Percentiles rank a stretch among this genome's conserved stretches.
These are phyloP conservation scores for Cynopterus brachyotis DNA, from an alignment of 2,113 vertebrate species.

Conservation along the genomic window DNA sequence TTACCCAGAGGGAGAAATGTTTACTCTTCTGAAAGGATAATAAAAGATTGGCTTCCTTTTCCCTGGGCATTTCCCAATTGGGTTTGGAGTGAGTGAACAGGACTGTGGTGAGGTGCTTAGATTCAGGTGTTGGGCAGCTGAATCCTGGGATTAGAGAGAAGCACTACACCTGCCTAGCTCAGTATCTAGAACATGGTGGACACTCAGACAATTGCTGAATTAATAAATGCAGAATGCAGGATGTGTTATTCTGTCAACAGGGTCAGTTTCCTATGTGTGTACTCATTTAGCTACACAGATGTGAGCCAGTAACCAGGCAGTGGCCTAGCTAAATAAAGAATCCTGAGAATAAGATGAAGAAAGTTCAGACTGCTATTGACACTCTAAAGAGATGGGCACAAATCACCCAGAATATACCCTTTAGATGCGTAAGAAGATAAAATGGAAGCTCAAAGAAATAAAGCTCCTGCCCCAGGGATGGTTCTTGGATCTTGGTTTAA, in stretches of 20 bases:
- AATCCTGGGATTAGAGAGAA: neutral
- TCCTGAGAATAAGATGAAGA: neutral
- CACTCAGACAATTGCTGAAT: neutral
- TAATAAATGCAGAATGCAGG: neutral
- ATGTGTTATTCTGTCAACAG: fast-evolving
- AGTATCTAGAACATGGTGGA: neutral
- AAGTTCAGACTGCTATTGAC: neutral
- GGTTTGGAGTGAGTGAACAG: neutral
- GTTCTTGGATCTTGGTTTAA: neutral
- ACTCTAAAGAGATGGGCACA: neutral
- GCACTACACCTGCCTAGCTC: neutral
- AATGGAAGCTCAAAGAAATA: neutral
- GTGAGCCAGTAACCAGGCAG: neutral
- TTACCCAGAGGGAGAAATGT: slow-evolving; percentile 41
- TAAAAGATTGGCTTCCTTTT: slow-evolving; percentile 21
- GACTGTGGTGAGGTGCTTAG: fast-evolving
- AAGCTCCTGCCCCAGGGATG: neutral
- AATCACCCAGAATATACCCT: neutral
- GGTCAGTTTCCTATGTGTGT: fast-evolving
- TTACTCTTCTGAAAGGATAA: slow-evolving; percentile 38
- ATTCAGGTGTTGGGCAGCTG: neutral
- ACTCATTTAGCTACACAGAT: neutral
- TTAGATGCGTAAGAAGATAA: neutral
- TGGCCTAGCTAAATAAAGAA: neutral
- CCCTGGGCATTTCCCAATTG: neutral